Percentiles rank a stretch among this genome's conserved stretches.
Evolutionary conservation across 2,113 vertebrate species (phyloP).

Genomic region (Oryzias celebensis): DNA sequence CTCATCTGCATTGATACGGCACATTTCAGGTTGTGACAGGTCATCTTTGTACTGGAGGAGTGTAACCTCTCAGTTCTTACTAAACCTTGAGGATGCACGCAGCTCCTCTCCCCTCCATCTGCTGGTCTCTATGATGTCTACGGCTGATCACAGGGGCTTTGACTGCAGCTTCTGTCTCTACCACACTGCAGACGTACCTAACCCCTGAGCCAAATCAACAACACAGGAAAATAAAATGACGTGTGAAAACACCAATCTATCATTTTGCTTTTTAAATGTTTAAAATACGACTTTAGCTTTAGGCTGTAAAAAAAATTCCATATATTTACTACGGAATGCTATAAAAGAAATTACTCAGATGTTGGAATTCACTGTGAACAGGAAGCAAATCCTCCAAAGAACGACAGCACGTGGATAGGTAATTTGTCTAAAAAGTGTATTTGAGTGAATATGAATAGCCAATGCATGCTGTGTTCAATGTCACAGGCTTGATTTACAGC

Average conservation of each 20-base stretch:
- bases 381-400: too few relatives aligned
- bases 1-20: slow-evolving; percentile 53
- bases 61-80: slow-evolving; percentile 73
- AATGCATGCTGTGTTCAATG: background rate
- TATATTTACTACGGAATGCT: slow-evolving; percentile 54
- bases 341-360: slow-evolving; percentile 10
- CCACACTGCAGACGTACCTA: slow-evolving; percentile 59
- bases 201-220: slow-evolving; percentile 73
- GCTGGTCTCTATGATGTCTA: slow-evolving; percentile 73
- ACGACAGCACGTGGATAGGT: too few relatives aligned
- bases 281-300: slow-evolving; percentile 62
- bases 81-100: slow-evolving; percentile 71
- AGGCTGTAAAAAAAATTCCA: slow-evolving; percentile 46
- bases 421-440: too few relatives aligned
- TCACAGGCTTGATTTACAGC: too few relatives aligned
- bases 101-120: slow-evolving; percentile 72
- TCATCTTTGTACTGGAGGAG: slow-evolving; percentile 70
- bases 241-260: slow-evolving; percentile 62
- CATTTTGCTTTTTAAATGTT: slow-evolving; percentile 49
- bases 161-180: slow-evolving; percentile 73
- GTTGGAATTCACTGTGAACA: slow-evolving; percentile 12
- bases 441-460: too few relatives aligned
- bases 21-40: slow-evolving; percentile 66
- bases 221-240: slow-evolving; percentile 57
- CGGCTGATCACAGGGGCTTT: slow-evolving; percentile 68